Percentiles rank a stretch among this genome's conserved stretches.
Conservation (phyloP, 2,797 vertebrate species). For the Tangara arthus region DNA sequence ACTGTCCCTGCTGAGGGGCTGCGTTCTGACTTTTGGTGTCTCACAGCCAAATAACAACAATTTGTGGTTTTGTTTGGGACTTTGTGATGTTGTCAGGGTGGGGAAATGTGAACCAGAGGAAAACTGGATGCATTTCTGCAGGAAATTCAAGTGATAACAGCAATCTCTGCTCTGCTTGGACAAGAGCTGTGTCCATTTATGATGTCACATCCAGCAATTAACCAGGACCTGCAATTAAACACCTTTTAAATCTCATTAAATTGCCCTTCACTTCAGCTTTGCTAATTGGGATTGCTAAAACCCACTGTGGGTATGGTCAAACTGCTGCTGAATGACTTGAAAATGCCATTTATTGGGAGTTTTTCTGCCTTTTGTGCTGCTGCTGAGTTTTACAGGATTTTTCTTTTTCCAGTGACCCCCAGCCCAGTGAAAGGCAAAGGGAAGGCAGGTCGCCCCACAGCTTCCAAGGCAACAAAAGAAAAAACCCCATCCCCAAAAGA, state of each 20-base stretch:
- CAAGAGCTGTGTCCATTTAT: background rate
- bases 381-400: background rate
- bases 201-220: background rate
- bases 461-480: conserved; percentile 89
- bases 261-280: background rate
- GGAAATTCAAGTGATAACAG: background rate
- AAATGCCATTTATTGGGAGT: background rate
- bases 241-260: background rate
- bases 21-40: background rate
- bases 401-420: conserved; percentile 85
- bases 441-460: conserved; percentile 89
- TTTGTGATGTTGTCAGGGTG: background rate
- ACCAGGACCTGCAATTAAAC: background rate
- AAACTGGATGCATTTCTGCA: background rate
- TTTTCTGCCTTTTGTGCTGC: background rate
- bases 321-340: background rate
- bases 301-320: fast-evolving
- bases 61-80: background rate
- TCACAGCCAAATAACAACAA: background rate
- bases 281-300: background rate
- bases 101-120: background rate
- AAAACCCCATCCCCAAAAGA: conserved; percentile 95
- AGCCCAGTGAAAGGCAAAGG: conserved; percentile 98
- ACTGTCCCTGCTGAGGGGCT: background rate
- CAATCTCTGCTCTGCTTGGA: fast-evolving